Percentiles rank a stretch among this genome's conserved stretches.
Evolutionary conservation across 37 sponge, comb jelly and placozoan genomes (phyloP).

Genomic region (Lycopodina hypogea): DNA sequence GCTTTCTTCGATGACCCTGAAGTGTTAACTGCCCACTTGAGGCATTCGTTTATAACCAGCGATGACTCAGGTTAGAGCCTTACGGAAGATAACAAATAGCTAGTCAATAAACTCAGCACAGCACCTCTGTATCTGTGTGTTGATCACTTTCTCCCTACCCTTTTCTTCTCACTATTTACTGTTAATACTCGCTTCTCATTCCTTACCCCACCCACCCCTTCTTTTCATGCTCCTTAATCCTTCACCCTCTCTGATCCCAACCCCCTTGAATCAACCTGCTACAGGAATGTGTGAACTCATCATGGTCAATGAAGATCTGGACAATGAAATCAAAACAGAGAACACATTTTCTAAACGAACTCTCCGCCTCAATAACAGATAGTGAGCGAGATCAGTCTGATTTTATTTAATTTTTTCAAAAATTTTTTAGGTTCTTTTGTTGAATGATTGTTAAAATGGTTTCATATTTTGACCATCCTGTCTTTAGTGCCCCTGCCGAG

Average conservation of each 20-base stretch:
- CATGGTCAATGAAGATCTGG: slow-evolving; percentile 82
- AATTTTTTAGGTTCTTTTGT: no score
- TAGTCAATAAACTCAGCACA: not conserved
- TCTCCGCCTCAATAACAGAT: slow-evolving; percentile 41
- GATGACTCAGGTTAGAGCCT: slow-evolving; percentile 76
- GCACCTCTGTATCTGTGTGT: not conserved
- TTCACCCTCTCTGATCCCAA: no score
- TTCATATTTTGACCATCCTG: no score
- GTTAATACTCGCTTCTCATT: not conserved
- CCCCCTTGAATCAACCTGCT: no score
- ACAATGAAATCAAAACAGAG: slow-evolving; percentile 71
- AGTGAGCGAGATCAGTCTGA: slow-evolving; percentile 24
- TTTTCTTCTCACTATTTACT: not conserved
- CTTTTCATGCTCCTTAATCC: no score
- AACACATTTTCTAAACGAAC: slow-evolving; percentile 57
- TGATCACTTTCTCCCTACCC: not conserved
- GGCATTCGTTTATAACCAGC: slow-evolving; percentile 84
- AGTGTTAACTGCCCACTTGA: slow-evolving; percentile 58
- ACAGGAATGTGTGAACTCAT: slow-evolving; percentile 80
- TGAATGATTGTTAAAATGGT: no score
- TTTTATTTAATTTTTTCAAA: no score
- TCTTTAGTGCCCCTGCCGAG: no score
- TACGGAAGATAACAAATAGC: no score
- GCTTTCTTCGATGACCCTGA: slow-evolving; percentile 73
- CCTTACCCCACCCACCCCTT: not conserved